Percentiles rank a stretch among this genome's conserved stretches.
Conservation (phyloP, 2,113 vertebrate genomes). For the Myiopsitta monachus region DNA sequence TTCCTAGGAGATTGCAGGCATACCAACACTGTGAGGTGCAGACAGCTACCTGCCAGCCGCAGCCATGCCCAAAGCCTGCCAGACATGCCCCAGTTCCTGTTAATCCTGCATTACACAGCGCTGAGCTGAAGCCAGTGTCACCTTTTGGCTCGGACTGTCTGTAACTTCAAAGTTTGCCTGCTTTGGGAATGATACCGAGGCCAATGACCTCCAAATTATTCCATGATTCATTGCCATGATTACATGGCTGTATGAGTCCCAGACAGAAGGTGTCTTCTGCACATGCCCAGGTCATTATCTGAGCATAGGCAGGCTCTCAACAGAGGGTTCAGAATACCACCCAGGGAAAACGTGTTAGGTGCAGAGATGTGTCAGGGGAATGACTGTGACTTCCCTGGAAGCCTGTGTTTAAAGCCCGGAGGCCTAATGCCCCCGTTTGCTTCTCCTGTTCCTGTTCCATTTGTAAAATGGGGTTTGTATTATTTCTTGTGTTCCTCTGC, state of each 20-base stretch:
- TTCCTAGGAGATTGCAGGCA: background rate
- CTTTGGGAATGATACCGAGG: background rate
- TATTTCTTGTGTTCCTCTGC: background rate
- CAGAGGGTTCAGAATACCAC: background rate
- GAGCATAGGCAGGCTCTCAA: background rate
- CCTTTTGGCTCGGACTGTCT: background rate
- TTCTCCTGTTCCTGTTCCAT: background rate
- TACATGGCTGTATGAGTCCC: background rate
- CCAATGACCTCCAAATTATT: background rate
- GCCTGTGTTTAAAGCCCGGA: background rate
- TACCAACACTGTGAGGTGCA: background rate
- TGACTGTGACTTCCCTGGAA: background rate
- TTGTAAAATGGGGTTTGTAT: background rate
- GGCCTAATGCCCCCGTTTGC: background rate
- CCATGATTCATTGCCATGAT: background rate
- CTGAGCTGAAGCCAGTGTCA: background rate
- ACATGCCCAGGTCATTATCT: background rate
- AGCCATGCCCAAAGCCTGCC: background rate
- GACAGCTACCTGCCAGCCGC: background rate
- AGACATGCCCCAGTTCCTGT: background rate
- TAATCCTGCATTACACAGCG: background rate
- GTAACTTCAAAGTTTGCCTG: background rate
- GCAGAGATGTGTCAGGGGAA: background rate
- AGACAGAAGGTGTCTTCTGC: background rate
- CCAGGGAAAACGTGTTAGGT: fast-evolving